A percentile compares a stretch with the other conserved stretches of the same genome.
Conservation (phyloP, 2,113 vertebrate species). For the Melanerpes aurifrons region DNA sequence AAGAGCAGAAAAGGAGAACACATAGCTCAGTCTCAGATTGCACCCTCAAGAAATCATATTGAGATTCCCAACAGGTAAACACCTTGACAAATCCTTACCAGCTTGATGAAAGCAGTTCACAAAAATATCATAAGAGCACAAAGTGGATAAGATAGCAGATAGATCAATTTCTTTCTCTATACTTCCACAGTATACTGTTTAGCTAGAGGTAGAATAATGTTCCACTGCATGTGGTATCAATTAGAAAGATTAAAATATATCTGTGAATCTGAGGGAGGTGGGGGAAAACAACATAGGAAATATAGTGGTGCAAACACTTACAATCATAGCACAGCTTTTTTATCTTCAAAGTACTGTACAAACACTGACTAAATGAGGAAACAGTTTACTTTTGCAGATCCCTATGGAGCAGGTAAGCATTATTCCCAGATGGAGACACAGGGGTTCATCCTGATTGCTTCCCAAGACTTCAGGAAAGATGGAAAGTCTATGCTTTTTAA, state of each 20-base stretch:
- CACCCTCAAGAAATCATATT: constrained; percentile 80
- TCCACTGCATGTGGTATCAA: constrained; percentile 7
- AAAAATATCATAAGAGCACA: constrained; percentile 61
- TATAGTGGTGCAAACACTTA: not conserved
- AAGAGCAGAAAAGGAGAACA: constrained; percentile 45
- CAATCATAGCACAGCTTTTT: not conserved
- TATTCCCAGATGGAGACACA: not conserved
- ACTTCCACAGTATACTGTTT: constrained; percentile 5
- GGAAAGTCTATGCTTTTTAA: not conserved
- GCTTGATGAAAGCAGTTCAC: constrained; percentile 70
- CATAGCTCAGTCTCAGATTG: constrained; percentile 76
- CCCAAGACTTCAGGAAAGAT: not conserved
- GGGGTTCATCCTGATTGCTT: not conserved
- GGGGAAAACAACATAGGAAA: not conserved
- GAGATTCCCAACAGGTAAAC: constrained; percentile 79
- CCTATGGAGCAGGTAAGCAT: not conserved
- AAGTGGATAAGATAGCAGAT: constrained; percentile 65
- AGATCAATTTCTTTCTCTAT: constrained; percentile 59
- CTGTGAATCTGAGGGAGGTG: not conserved
- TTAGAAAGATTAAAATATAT: constrained; percentile 43
- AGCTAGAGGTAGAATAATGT: constrained; percentile 29
- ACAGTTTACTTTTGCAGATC: constrained; percentile 1
- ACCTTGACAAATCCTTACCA: constrained; percentile 75
- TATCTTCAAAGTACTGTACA: constrained; percentile 6
- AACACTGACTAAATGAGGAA: not conserved